Evolutionary conservation across 2,888 invertebrate genomes (phyloP), one percentile per base, ranked within the genome.

Genomic region (Pinctada fucata): DNA sequence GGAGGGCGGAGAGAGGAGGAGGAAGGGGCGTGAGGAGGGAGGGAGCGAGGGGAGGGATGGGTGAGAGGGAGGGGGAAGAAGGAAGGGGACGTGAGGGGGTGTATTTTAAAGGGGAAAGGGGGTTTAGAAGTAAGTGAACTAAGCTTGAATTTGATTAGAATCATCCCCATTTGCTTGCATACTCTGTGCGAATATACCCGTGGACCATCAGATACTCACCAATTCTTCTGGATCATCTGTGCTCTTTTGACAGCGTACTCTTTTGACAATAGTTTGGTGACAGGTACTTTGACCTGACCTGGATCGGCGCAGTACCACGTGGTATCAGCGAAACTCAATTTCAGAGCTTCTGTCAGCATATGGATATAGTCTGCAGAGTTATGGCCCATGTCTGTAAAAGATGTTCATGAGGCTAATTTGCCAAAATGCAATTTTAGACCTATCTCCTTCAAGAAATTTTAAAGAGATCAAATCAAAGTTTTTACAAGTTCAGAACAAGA

Each of bases 321-420:
- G 1, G 89, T 87, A 83, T 93, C 93, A n/a, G 92, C 88, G 86
- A 93, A 92, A 66, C 92, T 91, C 16, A 93, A 82, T 63, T 92
- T 86, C 3, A 92, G 76, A 48, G 91, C 90, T 81, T 93, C 93
- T 52, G 91, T 90, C 72, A 93, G 73, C 3, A 88, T 84, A 81
- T 93, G 93, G 10, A 93, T 87, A 80, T 93, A 93, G 8, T 91
- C 87, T 2, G 89, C 86, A 68, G 91, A 89, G 82, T 92, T 92
- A 78, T 91, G 92, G n/a, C 89, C 90, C 85, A 92, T 83, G 5
- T 68, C 90, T 88, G 83, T 81, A 82, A 80, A 31, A 31, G 31
- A 64, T 13, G 65, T 65, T 45, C 45, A 71, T 49, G 5, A 52
- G n/a, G 70, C 13, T 49, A 69, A 79, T 31, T 31, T 31, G 31